Percentiles rank a stretch among this genome's conserved stretches.
phyloP scores from a whole-genome alignment of 1,140 invertebrate genomes.

The Drosophila grimshawi region DNA sequence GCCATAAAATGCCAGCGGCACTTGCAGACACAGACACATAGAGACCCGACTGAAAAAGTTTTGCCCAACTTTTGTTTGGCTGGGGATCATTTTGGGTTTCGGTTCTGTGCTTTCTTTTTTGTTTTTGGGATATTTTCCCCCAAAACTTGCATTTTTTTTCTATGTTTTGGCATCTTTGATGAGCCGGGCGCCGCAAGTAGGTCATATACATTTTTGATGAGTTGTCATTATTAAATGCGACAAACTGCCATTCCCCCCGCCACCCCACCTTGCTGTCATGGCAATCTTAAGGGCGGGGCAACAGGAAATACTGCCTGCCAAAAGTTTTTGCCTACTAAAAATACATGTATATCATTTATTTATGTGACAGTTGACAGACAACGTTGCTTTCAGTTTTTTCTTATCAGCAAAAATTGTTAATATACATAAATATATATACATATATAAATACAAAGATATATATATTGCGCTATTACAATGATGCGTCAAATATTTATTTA shows the following conservation, averaged over 20 bases:
- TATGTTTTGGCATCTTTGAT: slow-evolving; percentile 60
- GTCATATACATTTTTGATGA: slow-evolving; percentile 83
- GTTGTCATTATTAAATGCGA: slow-evolving; percentile 80
- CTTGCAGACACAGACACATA: slow-evolving; percentile 26
- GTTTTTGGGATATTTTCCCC: slow-evolving; percentile 8
- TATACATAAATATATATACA: background rate
- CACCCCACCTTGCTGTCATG: slow-evolving; percentile 11
- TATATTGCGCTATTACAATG: slow-evolving; percentile 23
- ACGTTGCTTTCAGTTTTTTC: slow-evolving; percentile 36
- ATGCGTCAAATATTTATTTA: slow-evolving; percentile 26
- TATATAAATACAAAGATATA: background rate
- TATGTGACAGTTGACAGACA: slow-evolving; percentile 71
- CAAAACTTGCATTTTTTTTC: slow-evolving; percentile 25
- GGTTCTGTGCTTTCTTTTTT: slow-evolving; percentile 21
- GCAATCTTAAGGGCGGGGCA: slow-evolving; percentile 39
- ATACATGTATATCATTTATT: slow-evolving; percentile 72
- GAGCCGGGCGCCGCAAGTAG: slow-evolving; percentile 62
- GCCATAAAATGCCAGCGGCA: slow-evolving; percentile 71
- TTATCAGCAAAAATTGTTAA: slow-evolving; percentile 49
- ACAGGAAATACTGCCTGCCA: slow-evolving; percentile 38
- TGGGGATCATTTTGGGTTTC: slow-evolving; percentile 38
- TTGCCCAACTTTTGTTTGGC: slow-evolving; percentile 52
- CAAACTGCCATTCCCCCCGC: slow-evolving; percentile 23
- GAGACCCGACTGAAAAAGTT: slow-evolving; percentile 54
- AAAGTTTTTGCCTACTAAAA: slow-evolving; percentile 54